Evolutionary conservation across 1,140 invertebrate species (phyloP).

Genomic region (Trypoxylus dichotomus): DNA sequence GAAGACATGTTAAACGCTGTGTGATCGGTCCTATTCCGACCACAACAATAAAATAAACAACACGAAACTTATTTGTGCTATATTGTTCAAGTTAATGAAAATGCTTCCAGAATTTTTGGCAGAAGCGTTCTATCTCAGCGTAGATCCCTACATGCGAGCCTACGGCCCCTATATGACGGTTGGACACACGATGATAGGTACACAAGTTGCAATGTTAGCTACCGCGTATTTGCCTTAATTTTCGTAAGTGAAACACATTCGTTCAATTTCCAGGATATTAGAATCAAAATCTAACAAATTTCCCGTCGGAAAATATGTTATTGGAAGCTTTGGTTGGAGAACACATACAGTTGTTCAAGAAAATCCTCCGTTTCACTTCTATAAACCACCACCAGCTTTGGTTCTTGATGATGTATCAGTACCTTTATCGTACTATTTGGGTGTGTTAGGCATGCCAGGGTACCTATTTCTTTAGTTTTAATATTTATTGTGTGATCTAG

Average conservation of each 20-base stretch:
- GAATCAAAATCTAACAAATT: conserved; percentile 55
- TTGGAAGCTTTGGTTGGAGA: conserved; percentile 59
- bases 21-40: no score
- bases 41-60: no score
- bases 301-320: conserved; percentile 54
- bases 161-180: conserved; percentile 56
- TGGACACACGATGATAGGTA: conserved; percentile 62
- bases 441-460: conserved; percentile 62
- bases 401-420: conserved; percentile 54
- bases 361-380: conserved; percentile 23
- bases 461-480: conserved; percentile 31
- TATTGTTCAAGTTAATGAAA: no score
- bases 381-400: conserved; percentile 36
- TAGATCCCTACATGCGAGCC: conserved; percentile 69
- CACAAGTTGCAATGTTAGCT: conserved; percentile 62
- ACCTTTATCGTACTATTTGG: conserved; percentile 55
- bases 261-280: conserved; percentile 43
- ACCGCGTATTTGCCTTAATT: no score
- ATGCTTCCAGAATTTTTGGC: conserved; percentile 60
- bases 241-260: no score
- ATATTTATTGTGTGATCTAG: background rate
- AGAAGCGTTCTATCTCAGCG: conserved; percentile 66
- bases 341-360: conserved; percentile 55
- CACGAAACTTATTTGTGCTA: no score
- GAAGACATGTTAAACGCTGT: no score